Percentiles rank a stretch among this genome's conserved stretches.
Conservation (phyloP, 2,797 vertebrate genomes). For the Enteromius afrohamiltoni region DNA sequence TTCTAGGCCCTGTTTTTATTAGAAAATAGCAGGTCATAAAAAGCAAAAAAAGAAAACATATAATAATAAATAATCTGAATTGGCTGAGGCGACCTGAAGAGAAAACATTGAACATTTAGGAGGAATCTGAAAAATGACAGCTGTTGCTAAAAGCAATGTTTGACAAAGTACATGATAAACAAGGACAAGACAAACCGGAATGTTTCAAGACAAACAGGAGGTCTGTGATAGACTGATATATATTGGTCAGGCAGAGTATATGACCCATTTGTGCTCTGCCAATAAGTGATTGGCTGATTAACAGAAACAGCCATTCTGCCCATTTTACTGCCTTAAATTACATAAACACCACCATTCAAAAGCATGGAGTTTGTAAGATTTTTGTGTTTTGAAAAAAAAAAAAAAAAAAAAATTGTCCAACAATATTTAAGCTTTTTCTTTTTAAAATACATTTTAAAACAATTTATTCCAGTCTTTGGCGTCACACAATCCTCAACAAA, state of each 20-base stretch:
- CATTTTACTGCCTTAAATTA: neutral
- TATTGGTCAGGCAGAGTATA: neutral
- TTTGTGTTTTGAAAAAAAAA: too few relatives aligned
- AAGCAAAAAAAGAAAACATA: neutral
- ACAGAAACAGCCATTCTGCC: neutral
- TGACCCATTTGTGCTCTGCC: neutral
- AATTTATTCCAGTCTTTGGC: neutral
- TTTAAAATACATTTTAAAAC: neutral
- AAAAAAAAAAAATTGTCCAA: too few relatives aligned
- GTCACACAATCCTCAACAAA: neutral
- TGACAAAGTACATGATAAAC: slow-evolving; percentile 10
- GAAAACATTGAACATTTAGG: neutral
- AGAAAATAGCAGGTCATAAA: slow-evolving; percentile 12
- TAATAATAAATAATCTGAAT: neutral
- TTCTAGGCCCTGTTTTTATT: neutral
- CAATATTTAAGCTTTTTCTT: neutral
- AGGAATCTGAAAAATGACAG: slow-evolving; percentile 25
- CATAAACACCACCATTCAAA: neutral
- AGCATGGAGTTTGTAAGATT: neutral
- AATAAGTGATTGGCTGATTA: neutral
- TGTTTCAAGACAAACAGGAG: neutral
- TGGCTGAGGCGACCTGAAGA: neutral
- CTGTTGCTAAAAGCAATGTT: slow-evolving; percentile 14
- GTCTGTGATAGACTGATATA: slow-evolving; percentile 17
- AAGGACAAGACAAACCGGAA: neutral